These are phyloP conservation scores for Drosophila mulleri DNA, from an alignment of 2,888 invertebrate genomes.

Conservation along the genomic window DNA sequence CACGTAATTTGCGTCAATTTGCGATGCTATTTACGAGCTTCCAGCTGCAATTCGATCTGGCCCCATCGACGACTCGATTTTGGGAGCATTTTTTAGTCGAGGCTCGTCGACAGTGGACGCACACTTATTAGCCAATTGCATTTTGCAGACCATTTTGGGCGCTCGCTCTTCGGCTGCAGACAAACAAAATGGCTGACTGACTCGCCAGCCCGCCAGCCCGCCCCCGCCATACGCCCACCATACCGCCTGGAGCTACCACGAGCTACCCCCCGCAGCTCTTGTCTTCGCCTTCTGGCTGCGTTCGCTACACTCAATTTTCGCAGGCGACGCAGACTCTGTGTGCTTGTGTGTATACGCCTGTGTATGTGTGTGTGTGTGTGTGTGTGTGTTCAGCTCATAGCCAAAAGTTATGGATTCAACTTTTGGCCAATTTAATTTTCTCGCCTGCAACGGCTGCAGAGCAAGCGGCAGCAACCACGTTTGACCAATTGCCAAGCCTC, in stretches of 20 bases:
- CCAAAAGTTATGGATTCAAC: slow-evolving; percentile 81
- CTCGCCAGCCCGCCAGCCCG: not conserved
- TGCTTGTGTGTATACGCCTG: slow-evolving; percentile 16
- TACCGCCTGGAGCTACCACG: not conserved
- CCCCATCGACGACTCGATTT: not conserved
- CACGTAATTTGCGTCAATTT: not conserved
- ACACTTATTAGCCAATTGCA: slow-evolving; percentile 59
- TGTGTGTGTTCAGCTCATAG: slow-evolving; percentile 69
- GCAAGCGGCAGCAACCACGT: slow-evolving; percentile 61
- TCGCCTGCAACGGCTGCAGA: slow-evolving; percentile 82
- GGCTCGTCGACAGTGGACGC: slow-evolving; percentile 5
- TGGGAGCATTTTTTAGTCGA: not conserved
- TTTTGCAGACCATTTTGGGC: slow-evolving; percentile 55
- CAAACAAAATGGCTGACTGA: slow-evolving; percentile 72
- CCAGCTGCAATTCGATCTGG: not conserved
- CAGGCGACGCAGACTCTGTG: slow-evolving; percentile 52
- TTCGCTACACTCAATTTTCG: slow-evolving; percentile 76
- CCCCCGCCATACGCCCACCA: not conserved
- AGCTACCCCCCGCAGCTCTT: not conserved
- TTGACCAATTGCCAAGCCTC: slow-evolving; percentile 21
- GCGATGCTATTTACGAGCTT: not conserved
- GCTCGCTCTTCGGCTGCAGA: slow-evolving; percentile 20
- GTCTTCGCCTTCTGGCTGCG: slow-evolving; percentile 49
- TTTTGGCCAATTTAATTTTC: slow-evolving; percentile 84
- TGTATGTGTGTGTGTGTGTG: slow-evolving; percentile 12